These are phyloP conservation scores for Drosophila mimica DNA, from an alignment of 2,888 invertebrate species.

Conservation along the genomic window DNA sequence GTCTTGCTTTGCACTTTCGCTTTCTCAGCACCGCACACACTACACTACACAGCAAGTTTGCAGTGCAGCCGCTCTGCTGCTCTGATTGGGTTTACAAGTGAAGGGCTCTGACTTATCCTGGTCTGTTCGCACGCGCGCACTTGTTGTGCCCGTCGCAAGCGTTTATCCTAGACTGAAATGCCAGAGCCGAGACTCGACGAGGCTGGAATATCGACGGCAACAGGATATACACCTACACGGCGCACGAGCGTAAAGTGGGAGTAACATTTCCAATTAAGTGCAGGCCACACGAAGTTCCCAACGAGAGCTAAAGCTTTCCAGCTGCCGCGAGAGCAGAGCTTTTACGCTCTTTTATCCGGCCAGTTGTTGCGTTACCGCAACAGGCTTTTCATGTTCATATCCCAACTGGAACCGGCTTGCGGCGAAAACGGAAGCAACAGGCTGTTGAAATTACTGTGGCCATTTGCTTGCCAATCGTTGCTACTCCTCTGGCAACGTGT, in stretches of 20 bases:
- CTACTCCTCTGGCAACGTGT: background rate
- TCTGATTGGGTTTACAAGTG: constrained; percentile 42
- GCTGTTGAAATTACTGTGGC: constrained; percentile 58
- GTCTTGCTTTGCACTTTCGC: constrained; percentile 27
- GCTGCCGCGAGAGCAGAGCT: constrained; percentile 42
- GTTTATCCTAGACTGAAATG: constrained; percentile 85
- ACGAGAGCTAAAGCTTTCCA: constrained; percentile 58
- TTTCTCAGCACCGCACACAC: constrained; percentile 24
- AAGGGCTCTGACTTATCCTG: constrained; percentile 40
- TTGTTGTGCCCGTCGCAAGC: constrained; percentile 85
- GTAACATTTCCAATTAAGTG: constrained; percentile 59
- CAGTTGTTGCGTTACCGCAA: constrained; percentile 75
- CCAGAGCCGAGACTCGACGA: constrained; percentile 65
- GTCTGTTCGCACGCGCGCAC: constrained; percentile 82
- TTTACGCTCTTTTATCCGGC: constrained; percentile 70
- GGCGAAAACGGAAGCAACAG: constrained; percentile 78
- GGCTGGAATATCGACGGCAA: constrained; percentile 79
- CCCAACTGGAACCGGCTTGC: constrained; percentile 51
- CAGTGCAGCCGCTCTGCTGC: constrained; percentile 30
- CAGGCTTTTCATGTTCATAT: constrained; percentile 57
- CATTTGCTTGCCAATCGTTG: constrained; percentile 28
- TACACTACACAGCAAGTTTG: constrained; percentile 51
- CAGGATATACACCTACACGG: constrained; percentile 63
- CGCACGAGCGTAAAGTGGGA: constrained; percentile 57
- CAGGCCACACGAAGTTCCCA: constrained; percentile 21